Evolutionary conservation across 2,113 vertebrate species (phyloP), one percentile per base, ranked within the genome.

Genomic region (Bubo blakistoni): DNA sequence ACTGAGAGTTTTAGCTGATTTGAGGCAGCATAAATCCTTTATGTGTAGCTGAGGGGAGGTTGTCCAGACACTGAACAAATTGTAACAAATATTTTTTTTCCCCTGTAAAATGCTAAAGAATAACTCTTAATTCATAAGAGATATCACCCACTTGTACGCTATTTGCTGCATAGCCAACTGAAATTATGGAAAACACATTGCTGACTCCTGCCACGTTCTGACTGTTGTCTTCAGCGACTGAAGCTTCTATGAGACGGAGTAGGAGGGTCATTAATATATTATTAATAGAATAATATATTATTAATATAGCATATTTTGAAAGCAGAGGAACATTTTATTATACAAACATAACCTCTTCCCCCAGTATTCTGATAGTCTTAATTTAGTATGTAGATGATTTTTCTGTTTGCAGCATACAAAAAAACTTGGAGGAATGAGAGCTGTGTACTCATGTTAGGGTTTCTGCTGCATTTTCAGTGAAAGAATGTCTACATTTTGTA

Each of bases 251-350:
- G 26, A 88, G 61, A 76, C 25, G 29, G 29, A 85, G 73, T 51
- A 93, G 78, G 51, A 70, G 38, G 54, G 42, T 81, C 46, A n/a
- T 86, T 81, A 91, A 88, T 96, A 44, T 77, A 55, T 92, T 91
- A 91, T 92, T 78, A 42, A 91, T 76, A 55, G 40, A 51, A 16
- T 32, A 26, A 86, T 92, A 16, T 61, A 77, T 92, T 95, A 93
- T 95, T 95, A 66, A 95, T 69, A 21, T 1, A 30, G 55, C 34
- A 13, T 67, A 44, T 73, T 87, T 92, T 89, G 81, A 74, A 91
- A 78, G 59, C 55, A 59, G 42, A 73, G 8, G 63, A 84, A 55
- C 13, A 15, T 29, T 81, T 78, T 73, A 69, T 65, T 81, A 38
- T 36, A 58, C n/a, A 92, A 88, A 78, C 32, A 8, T 44, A 88